Evolutionary conservation across 2,113 vertebrate species (phyloP).

Genomic region (Sigmodon hispidus): DNA sequence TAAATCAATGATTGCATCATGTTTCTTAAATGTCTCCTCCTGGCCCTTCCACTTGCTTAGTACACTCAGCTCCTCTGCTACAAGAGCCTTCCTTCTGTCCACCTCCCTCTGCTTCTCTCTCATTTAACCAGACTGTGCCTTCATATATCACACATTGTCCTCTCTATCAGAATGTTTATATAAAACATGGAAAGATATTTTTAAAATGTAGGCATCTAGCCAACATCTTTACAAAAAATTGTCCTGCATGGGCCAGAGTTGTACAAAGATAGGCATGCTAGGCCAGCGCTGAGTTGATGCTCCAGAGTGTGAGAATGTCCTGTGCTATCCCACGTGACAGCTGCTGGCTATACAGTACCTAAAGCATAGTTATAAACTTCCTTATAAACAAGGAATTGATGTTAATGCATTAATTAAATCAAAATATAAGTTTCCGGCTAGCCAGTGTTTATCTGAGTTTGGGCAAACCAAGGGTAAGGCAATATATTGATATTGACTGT

Average conservation of each 20-base stretch:
- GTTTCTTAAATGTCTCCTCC: neutral
- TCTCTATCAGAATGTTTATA: neutral
- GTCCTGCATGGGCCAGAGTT: no score
- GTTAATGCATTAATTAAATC: neutral
- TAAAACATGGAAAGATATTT: neutral
- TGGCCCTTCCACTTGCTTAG: neutral
- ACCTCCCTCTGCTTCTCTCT: neutral
- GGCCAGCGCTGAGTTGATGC: fast-evolving
- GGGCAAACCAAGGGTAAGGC: neutral
- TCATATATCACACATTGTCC: fast-evolving
- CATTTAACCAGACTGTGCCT: fast-evolving
- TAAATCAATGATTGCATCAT: neutral
- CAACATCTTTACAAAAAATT: neutral
- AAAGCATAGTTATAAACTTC: fast-evolving
- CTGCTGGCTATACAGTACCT: fast-evolving
- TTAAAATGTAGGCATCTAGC: neutral
- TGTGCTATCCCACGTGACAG: fast-evolving
- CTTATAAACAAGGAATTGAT: neutral
- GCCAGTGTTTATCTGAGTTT: neutral
- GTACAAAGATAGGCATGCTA: fast-evolving
- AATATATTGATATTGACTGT: neutral
- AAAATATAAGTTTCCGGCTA: neutral
- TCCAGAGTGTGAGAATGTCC: fast-evolving
- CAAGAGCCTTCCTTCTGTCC: neutral
- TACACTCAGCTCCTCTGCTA: neutral